Evolutionary conservation across 2,113 vertebrate genomes (phyloP).

Genomic region (Erythrocercus mccallii): DNA sequence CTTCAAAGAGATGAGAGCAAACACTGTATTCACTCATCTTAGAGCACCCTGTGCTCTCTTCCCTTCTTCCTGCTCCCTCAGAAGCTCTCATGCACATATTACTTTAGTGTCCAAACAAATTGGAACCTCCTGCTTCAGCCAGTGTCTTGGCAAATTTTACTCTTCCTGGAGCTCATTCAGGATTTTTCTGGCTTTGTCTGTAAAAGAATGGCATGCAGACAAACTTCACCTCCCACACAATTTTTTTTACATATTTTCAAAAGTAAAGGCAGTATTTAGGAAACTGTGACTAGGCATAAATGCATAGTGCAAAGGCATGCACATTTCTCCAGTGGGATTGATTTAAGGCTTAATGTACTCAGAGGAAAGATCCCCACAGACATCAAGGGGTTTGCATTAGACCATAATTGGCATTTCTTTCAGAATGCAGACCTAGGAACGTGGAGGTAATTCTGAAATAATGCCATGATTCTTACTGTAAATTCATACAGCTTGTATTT

Average conservation of each 20-base stretch:
- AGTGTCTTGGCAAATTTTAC: constrained; percentile 56
- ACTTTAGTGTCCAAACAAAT: constrained; percentile 65
- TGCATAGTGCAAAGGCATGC: background rate
- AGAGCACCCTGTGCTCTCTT: background rate
- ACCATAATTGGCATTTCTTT: background rate
- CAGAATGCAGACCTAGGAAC: background rate
- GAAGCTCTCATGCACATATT: constrained; percentile 25
- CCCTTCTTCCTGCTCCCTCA: constrained; percentile 6
- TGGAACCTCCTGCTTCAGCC: constrained; percentile 65
- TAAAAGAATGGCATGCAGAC: constrained; percentile 64
- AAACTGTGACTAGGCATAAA: constrained; percentile 39
- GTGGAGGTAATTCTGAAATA: background rate
- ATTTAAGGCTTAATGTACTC: background rate
- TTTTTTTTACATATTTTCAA: constrained; percentile 19
- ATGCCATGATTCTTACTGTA: background rate
- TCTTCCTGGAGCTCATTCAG: constrained; percentile 66
- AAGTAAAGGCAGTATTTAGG: constrained; percentile 22
- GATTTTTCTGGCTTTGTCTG: constrained; percentile 54
- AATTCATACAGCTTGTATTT: background rate
- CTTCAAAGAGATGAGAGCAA: background rate
- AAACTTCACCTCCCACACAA: constrained; percentile 48
- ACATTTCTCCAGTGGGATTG: background rate
- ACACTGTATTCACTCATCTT: background rate
- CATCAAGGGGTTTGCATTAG: background rate
- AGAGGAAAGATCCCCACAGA: background rate